Percentiles rank a stretch among this genome's conserved stretches.
Conservation (phyloP, 2,888 invertebrate genomes). For the Macrostomum cliftonense region DNA sequence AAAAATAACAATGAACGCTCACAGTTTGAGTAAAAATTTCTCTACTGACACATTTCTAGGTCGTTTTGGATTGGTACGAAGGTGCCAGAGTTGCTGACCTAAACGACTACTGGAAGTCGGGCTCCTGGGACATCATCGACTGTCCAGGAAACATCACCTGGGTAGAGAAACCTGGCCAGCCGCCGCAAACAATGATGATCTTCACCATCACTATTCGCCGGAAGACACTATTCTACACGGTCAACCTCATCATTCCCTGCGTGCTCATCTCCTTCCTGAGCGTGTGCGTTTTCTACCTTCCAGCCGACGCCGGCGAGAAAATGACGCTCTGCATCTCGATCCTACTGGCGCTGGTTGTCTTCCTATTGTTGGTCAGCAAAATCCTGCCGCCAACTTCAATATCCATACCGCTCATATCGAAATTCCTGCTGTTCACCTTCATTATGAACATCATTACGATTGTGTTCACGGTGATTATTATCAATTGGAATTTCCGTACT, state of each 20-base stretch:
- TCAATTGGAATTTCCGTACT: slow-evolving; percentile 92
- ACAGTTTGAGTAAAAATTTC: no score
- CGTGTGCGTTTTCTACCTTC: slow-evolving; percentile 89
- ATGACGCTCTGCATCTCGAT: slow-evolving; percentile 71
- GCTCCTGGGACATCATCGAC: slow-evolving; percentile 36
- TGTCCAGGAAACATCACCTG: slow-evolving; percentile 17
- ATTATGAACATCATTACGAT: slow-evolving; percentile 99
- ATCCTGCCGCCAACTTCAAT: slow-evolving; percentile 95
- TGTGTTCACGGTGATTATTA: slow-evolving; percentile 90
- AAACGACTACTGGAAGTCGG: slow-evolving; percentile 34
- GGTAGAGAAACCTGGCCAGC: slow-evolving; percentile 13
- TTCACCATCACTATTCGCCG: slow-evolving; percentile 44
- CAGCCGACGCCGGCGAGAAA: slow-evolving; percentile 95
- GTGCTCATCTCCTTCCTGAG: slow-evolving; percentile 95
- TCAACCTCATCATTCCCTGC: slow-evolving; percentile 93
- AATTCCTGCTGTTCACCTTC: slow-evolving; percentile 94
- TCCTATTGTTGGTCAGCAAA: slow-evolving; percentile 88
- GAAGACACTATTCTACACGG: slow-evolving; percentile 95
- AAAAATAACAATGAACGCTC: no score
- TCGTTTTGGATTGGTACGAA: slow-evolving; percentile 5
- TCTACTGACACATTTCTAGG: no score
- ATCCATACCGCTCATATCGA: slow-evolving; percentile 90
- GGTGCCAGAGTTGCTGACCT: slow-evolving; percentile 19
- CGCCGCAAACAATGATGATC: slow-evolving; percentile 39
- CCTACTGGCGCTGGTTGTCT: slow-evolving; percentile 95